Evolutionary conservation across 92 coral and sea anemone species (phyloP), one percentile per base, ranked within the genome.

Genomic region (Desmophyllum pertusum): DNA sequence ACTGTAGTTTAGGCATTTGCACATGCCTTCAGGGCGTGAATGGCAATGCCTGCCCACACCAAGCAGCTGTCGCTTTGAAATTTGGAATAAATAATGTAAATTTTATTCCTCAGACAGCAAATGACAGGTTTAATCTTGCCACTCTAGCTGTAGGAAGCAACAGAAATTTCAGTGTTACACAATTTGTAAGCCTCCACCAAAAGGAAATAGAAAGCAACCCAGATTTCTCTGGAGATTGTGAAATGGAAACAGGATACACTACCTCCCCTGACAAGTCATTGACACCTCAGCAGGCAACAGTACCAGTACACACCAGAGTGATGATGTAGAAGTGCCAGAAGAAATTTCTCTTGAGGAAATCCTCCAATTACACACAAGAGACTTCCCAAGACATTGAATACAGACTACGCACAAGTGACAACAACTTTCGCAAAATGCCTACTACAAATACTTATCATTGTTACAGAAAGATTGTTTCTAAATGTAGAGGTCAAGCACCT

Each of bases 401-500:
- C 77, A 79, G 73, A 85, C 88, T 91, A 14, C 30, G 94, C 35
- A 84, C 68, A 76, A 87, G 91, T 50, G 88, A 84, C 82, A 77
- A 52, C 27, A 80, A 88, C 79, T 87, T 87, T 42, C 27, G 85
- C 25, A n/a, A 64, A 50, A 14, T 87, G 94, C n/a, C 81, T 84
- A 88, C 33, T 68, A 33, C 15, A 84, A 84, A 42, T 87, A 91
- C 67, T 91, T 91, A 14, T 45, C 89, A 33, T 83, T 84, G 65
- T n/a, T 79, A 86, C 64, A 73, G 67, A 23, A 90, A 36, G 73
- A 67, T 90, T 50, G 76, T 84, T 43, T 72, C 83, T 35, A 90
- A 79, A 67, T 80, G 87, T 37, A 87, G 91, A 70, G 91, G 91
- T 21, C 89, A 84, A 66, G 91, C 94, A 75, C 91, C 94, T 4